phyloP scores from a whole-genome alignment of 1,140 invertebrate species.

The Drosophila repletoides region DNA sequence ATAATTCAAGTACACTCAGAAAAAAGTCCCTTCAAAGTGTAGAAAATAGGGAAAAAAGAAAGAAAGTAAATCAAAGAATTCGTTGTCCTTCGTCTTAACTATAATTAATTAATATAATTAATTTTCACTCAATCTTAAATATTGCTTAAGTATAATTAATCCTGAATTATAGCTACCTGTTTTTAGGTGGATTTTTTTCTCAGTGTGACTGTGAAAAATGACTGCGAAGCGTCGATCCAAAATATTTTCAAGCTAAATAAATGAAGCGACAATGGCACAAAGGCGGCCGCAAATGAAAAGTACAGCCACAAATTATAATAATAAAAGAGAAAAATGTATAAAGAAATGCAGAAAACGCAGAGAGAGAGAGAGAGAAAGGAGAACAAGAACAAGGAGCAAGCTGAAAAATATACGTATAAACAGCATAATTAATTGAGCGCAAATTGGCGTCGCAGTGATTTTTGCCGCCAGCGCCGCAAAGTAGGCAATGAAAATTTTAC shows the following conservation, averaged over 20 bases:
- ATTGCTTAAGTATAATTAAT: too few relatives aligned
- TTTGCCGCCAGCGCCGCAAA: conserved; percentile 36
- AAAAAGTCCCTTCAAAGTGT: neutral
- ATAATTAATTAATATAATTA: too few relatives aligned
- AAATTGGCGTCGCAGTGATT: conserved; percentile 68
- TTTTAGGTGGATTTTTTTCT: too few relatives aligned
- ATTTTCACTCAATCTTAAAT: too few relatives aligned
- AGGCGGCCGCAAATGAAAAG: conserved; percentile 41
- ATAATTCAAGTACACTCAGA: conserved; percentile 26
- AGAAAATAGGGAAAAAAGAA: too few relatives aligned
- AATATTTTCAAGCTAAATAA: conserved; percentile 61
- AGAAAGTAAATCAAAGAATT: too few relatives aligned
- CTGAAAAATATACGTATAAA: conserved; percentile 27
- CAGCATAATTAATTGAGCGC: conserved; percentile 76
- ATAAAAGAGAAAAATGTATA: conserved; percentile 1
- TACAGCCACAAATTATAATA: conserved; percentile 30
- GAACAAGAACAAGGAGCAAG: neutral
- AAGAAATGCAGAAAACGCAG: neutral
- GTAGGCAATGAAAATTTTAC: conserved; percentile 56
- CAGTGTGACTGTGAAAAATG: conserved; percentile 54
- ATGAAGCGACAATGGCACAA: conserved; percentile 49
- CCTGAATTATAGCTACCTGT: too few relatives aligned
- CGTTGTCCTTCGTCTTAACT: too few relatives aligned
- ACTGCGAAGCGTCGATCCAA: conserved; percentile 2
- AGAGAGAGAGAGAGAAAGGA: neutral